A percentile compares a stretch with the other conserved stretches of the same genome.
phyloP scores from a whole-genome alignment of 2,113 vertebrate species.

The Nymphicus hollandicus region DNA sequence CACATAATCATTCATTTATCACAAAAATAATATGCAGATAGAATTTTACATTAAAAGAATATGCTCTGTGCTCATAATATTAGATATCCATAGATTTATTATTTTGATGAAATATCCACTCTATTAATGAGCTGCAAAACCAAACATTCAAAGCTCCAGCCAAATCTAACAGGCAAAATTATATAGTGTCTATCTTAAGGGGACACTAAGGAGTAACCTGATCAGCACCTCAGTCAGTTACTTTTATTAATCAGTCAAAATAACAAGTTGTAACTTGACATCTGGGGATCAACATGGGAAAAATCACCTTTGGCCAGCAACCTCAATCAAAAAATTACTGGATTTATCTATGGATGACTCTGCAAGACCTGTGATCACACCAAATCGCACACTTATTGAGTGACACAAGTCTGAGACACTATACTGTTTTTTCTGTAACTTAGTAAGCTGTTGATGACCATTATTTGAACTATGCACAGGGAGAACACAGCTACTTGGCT shows the following conservation, averaged over 20 bases:
- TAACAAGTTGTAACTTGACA: not conserved
- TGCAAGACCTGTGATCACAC: not conserved
- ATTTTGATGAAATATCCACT: not conserved
- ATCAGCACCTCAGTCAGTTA: not conserved
- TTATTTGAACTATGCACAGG: not conserved
- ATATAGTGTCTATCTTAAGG: not conserved
- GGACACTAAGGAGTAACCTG: not conserved
- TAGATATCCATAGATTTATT: not conserved
- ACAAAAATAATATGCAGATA: not conserved
- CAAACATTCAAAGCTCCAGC: not conserved
- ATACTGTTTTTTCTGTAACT: not conserved
- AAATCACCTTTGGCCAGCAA: not conserved
- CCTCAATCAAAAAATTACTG: not conserved
- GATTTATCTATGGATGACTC: not conserved
- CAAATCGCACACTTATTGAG: not conserved
- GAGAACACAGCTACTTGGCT: not conserved
- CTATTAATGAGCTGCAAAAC: not conserved
- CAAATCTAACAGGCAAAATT: not conserved
- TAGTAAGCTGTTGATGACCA: not conserved
- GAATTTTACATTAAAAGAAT: not conserved
- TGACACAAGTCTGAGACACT: not conserved
- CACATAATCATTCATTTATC: not conserved
- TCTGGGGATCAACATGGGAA: not conserved
- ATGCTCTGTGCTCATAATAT: not conserved
- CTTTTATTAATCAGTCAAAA: not conserved